Evolutionary conservation across 2,888 invertebrate species (phyloP).

Genomic region (Noctua pronuba): DNA sequence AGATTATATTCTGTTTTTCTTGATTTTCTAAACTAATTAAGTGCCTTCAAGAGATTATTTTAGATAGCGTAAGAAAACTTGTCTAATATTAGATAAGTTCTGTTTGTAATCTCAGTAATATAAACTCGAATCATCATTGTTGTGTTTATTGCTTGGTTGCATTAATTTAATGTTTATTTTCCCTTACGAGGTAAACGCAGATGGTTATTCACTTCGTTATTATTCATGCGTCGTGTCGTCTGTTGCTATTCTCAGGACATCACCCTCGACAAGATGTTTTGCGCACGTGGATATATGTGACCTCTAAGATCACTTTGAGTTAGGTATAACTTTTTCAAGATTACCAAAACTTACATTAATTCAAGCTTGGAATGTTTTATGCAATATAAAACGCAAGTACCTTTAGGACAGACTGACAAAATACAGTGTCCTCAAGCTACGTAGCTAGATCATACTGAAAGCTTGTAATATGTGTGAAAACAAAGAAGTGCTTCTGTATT

Average conservation of each 20-base stretch:
- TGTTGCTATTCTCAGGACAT: conserved; percentile 57
- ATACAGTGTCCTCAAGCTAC: too few relatives aligned
- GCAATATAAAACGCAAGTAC: not conserved
- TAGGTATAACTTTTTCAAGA: conserved; percentile 9
- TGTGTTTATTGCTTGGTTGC: conserved; percentile 49
- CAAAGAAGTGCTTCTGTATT: not conserved
- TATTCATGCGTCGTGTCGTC: conserved; percentile 53
- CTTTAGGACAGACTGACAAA: too few relatives aligned
- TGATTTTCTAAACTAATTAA: conserved; percentile 39
- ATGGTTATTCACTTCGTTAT: conserved; percentile 43
- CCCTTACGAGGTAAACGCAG: conserved; percentile 53
- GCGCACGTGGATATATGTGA: conserved; percentile 35
- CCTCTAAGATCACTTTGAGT: conserved; percentile 4
- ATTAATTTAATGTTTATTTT: conserved; percentile 49
- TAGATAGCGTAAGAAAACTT: conserved; percentile 63
- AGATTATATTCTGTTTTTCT: conserved; percentile 36
- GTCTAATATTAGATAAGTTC: conserved; percentile 59
- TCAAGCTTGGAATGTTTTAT: not conserved
- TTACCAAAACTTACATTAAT: not conserved
- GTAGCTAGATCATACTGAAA: not conserved
- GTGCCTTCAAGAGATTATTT: conserved; percentile 71
- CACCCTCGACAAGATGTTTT: conserved; percentile 28
- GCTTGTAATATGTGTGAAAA: not conserved
- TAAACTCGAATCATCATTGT: conserved; percentile 57
- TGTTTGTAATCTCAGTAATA: conserved; percentile 73